These are phyloP conservation scores for Bothrops alternatus DNA, from an alignment of 2,797 vertebrate species.

Conservation along the genomic window DNA sequence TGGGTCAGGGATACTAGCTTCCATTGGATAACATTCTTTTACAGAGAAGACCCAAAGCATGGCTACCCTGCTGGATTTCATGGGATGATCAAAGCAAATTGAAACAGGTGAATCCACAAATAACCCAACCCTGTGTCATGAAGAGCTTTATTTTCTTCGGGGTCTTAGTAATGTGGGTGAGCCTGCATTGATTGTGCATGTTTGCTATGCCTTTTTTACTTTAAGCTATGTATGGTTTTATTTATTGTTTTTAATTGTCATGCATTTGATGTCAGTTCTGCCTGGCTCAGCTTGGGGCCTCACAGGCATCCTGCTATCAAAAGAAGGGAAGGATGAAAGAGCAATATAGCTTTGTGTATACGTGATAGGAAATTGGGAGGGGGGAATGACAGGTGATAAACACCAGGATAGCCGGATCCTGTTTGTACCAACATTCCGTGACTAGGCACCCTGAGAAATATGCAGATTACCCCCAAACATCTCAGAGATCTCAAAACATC, in stretches of 20 bases:
- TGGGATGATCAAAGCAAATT: neutral
- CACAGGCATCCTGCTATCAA: no score
- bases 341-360: no score
- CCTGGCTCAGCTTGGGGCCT: no score
- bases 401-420: no score
- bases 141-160: neutral
- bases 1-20: neutral
- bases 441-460: no score
- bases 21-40: neutral
- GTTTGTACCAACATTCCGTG: no score
- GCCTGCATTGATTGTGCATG: neutral
- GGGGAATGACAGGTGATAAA: no score
- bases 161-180: neutral
- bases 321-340: no score
- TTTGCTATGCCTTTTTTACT: neutral
- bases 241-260: neutral
- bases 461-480: no score
- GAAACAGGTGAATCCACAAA: neutral
- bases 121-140: neutral
- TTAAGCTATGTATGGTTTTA: neutral
- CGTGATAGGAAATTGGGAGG: no score
- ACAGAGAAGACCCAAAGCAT: neutral
- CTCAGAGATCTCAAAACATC: no score
- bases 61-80: neutral
- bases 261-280: neutral